These are phyloP conservation scores for Pseudotriccus pelzelni DNA, from an alignment of 2,797 vertebrate genomes.

Conservation along the genomic window DNA sequence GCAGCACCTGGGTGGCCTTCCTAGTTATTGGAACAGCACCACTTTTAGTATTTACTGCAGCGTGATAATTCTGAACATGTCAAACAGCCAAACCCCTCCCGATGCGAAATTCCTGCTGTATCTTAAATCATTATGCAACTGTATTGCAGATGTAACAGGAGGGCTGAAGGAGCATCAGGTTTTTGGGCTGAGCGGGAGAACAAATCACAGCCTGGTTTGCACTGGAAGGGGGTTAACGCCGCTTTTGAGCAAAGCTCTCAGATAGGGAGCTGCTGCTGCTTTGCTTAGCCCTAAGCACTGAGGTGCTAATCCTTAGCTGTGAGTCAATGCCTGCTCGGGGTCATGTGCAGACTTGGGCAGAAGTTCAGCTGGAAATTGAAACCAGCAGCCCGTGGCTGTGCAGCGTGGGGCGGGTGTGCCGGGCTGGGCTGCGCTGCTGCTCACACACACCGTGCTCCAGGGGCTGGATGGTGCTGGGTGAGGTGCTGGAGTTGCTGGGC, in stretches of 20 bases:
- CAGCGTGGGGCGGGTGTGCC: accelerated
- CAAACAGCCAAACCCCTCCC: not conserved
- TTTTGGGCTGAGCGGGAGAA: not conserved
- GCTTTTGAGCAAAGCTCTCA: not conserved
- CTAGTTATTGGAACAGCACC: not conserved
- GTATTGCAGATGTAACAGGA: not conserved
- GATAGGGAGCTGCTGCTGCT: not conserved
- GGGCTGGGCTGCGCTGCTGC: not conserved
- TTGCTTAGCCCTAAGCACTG: not conserved
- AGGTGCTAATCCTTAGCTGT: not conserved
- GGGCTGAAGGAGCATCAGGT: not conserved
- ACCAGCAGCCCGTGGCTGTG: accelerated
- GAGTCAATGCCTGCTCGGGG: not conserved
- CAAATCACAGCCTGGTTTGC: not conserved
- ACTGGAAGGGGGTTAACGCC: not conserved
- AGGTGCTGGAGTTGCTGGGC: not conserved
- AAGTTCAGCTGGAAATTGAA: not conserved
- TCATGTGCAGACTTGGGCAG: not conserved
- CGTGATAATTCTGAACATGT: not conserved
- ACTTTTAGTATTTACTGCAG: not conserved
- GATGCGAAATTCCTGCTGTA: not conserved
- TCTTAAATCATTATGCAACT: not conserved
- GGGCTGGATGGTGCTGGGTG: not conserved
- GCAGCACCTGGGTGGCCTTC: not conserved
- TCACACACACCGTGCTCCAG: no score